Conservation (phyloP, 2,797 vertebrate species). For the Orientallactaga sibirica region DNA sequence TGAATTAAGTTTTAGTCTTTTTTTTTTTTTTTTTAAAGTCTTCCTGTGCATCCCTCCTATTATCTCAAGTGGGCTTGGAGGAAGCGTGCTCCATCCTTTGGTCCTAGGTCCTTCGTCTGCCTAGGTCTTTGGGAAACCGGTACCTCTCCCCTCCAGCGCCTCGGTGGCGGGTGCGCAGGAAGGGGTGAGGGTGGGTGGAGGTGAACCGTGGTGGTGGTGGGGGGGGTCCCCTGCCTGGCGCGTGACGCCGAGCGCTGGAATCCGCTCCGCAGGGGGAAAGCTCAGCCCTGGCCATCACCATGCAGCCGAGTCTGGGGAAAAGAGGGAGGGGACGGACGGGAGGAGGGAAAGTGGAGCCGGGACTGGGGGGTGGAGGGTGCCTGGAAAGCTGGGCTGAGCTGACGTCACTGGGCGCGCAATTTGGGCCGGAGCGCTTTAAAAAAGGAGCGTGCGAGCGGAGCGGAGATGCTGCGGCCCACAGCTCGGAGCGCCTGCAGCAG, state of each 20-base stretch:
- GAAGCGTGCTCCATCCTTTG: not conserved
- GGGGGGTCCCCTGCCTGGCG: not conserved
- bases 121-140: not conserved
- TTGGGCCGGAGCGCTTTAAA: slow-evolving; percentile 88
- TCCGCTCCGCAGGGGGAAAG: not conserved
- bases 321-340: slow-evolving; percentile 19
- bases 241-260: not conserved
- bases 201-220: no score
- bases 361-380: slow-evolving; percentile 59
- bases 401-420: slow-evolving; percentile 90
- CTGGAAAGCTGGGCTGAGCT: slow-evolving; percentile 83
- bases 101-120: not conserved
- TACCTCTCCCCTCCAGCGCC: not conserved
- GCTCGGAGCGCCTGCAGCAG: slow-evolving; percentile 71
- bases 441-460: slow-evolving; percentile 84
- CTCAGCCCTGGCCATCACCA: not conserved
- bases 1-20: not conserved
- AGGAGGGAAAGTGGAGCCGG: slow-evolving; percentile 73
- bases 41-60: not conserved
- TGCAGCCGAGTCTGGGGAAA: not conserved
- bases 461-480: slow-evolving; percentile 85
- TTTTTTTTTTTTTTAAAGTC: not conserved
- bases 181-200: not conserved
- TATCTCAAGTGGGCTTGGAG: not conserved
- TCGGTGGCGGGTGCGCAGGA: not conserved